phyloP scores from a whole-genome alignment of 1,140 invertebrate genomes.

The Neoseiulus cucumeris region DNA sequence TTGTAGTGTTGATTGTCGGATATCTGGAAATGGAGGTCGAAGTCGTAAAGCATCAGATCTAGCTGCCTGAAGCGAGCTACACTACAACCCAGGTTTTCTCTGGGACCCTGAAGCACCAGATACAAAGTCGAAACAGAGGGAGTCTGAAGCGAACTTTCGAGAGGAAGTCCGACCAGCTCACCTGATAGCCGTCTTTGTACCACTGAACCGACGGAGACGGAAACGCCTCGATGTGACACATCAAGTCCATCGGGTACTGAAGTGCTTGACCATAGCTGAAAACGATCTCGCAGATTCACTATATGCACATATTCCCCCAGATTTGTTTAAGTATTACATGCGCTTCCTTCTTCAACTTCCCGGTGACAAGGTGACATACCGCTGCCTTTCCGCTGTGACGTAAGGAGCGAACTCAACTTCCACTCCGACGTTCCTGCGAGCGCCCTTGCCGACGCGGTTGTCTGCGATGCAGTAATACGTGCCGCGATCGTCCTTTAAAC shows the following conservation, averaged over 20 bases:
- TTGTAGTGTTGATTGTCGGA: constrained; percentile 67
- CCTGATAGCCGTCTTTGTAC: constrained; percentile 54
- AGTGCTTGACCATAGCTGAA: constrained; percentile 58
- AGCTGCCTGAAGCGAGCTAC: too few relatives aligned
- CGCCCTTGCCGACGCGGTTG: constrained; percentile 62
- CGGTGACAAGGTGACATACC: too few relatives aligned
- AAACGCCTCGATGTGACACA: constrained; percentile 76
- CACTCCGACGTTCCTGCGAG: constrained; percentile 63
- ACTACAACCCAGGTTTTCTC: too few relatives aligned
- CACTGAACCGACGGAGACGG: constrained; percentile 72
- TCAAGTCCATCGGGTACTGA: constrained; percentile 75
- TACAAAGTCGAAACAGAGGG: too few relatives aligned
- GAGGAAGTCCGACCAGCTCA: constrained; percentile 27
- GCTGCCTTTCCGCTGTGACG: background rate
- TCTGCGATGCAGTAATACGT: constrained; percentile 89
- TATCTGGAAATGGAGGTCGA: background rate
- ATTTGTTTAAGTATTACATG: too few relatives aligned
- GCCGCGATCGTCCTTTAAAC: constrained; percentile 61
- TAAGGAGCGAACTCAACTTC: constrained; percentile 44
- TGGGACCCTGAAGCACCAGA: too few relatives aligned
- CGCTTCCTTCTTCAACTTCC: too few relatives aligned
- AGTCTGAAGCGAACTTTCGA: too few relatives aligned
- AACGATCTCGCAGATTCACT: too few relatives aligned
- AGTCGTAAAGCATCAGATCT: too few relatives aligned
- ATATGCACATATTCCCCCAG: too few relatives aligned